Base-by-base conservation (phyloP, 2,113 vertebrate species). In the Colistium nudipinnis region DNA sequence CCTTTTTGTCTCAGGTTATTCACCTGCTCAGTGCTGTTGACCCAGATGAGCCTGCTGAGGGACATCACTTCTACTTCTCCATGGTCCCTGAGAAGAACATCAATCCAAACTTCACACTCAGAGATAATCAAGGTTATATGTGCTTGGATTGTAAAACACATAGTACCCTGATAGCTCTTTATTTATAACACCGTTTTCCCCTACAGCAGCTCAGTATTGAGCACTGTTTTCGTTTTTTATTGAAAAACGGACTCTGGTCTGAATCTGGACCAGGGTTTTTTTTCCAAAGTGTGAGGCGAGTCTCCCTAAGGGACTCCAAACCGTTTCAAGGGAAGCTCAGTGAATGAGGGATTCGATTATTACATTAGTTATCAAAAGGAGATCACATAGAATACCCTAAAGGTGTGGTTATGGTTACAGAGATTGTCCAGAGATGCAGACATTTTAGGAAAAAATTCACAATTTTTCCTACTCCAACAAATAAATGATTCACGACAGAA, bases 11-110 rank as follows among this genome's bases (percentile, higher is more conserved):
- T 80, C 82, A 99, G 97, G 62, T 93, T 55, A 92, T 99, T 88
- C 95, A 97, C 82, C 90, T 75, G 27, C 90, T 99, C 86, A 95
- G 94, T 59, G 96, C 96, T 8, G 87, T 94, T 33, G 97, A 99
- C 78, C 82, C 75, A 60, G 97, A 99, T 33, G 92, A 94, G 10
- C 93, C 96, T 1, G 16, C 16, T 52, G 92, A 94, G 70, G 88
- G 89, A 45, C 95, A 96, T 33, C 92, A 87, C 57, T 97, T 98
- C 86, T 90, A 90, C 77, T 99, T 95, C 87, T 93, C 92, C 3
- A 89, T 96, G 80, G 91, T 92, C 51, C 62, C 89, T 0, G 94
- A 95, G 28, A 89, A 85, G 27, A 62, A 66, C 88, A 95, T 92
- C 73, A 93, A 92, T 70, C 94, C 94, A 13, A 89, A 90, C 87